Conservation (phyloP, 2,113 vertebrate genomes). For the Nipponia nippon region DNA sequence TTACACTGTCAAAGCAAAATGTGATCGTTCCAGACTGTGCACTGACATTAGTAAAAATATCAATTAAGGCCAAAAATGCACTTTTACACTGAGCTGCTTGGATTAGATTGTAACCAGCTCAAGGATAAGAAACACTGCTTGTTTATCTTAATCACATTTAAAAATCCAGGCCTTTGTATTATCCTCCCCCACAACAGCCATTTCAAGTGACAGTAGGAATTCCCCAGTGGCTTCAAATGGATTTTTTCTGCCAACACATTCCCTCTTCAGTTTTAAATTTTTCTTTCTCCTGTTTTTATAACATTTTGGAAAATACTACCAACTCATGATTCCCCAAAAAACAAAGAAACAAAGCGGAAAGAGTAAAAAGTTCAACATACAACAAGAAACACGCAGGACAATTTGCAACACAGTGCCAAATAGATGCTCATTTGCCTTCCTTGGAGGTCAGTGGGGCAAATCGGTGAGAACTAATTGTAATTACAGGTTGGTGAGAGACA, state of each 20-base stretch:
- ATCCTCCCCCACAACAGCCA: constrained; percentile 1
- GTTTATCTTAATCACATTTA: constrained; percentile 64
- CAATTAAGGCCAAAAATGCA: constrained; percentile 68
- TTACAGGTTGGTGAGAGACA: constrained; percentile 23
- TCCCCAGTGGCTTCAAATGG: constrained; percentile 15
- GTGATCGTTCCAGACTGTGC: constrained; percentile 41
- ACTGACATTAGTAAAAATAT: constrained; percentile 64
- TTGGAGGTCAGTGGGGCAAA: constrained; percentile 16
- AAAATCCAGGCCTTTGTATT: constrained; percentile 34
- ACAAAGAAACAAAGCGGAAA: not conserved
- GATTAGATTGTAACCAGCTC: constrained; percentile 58
- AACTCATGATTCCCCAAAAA: not conserved
- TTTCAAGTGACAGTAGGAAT: constrained; percentile 45
- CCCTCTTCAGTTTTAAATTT: not conserved
- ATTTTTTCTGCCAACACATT: not conserved
- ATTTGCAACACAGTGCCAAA: not conserved
- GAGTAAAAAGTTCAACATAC: not conserved
- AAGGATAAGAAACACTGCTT: constrained; percentile 60
- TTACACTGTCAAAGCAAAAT: constrained; percentile 63
- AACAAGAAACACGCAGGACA: not conserved
- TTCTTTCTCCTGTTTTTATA: not conserved
- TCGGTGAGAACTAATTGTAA: not conserved
- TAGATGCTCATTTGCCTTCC: not conserved
- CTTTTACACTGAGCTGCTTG: constrained; percentile 59
- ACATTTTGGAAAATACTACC: not conserved